These are phyloP conservation scores for Drosophila hydei DNA, from an alignment of 1,140 invertebrate species.

Conservation along the genomic window DNA sequence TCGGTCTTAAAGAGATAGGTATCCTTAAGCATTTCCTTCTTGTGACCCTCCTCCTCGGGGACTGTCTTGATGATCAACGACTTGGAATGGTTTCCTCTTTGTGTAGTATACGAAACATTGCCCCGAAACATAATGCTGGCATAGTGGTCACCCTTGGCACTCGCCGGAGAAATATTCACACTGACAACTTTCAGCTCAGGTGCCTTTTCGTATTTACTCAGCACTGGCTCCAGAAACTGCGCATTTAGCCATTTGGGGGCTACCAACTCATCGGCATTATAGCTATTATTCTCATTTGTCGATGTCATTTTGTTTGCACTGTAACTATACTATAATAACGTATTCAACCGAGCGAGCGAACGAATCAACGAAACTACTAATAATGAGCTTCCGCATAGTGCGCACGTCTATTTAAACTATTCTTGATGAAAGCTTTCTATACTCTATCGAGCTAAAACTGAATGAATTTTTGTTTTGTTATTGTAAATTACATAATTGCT, in stretches of 20 bases:
- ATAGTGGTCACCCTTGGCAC: constrained; percentile 73
- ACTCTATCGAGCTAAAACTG: neutral
- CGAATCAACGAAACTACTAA: neutral
- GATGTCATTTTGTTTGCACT: constrained; percentile 34
- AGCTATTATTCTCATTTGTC: constrained; percentile 12
- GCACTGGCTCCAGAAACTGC: constrained; percentile 51
- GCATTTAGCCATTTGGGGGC: constrained; percentile 62
- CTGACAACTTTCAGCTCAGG: constrained; percentile 34
- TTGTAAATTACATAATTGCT: constrained; percentile 13
- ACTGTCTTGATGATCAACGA: constrained; percentile 73
- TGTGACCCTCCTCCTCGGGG: constrained; percentile 65
- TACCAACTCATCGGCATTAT: constrained; percentile 64
- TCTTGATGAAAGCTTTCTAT: constrained; percentile 15
- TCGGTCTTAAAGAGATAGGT: constrained; percentile 65
- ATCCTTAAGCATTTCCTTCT: constrained; percentile 51
- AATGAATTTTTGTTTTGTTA: neutral
- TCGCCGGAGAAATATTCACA: constrained; percentile 58
- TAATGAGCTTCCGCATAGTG: neutral
- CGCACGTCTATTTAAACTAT: neutral
- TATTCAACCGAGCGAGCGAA: neutral
- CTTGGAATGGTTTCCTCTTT: constrained; percentile 17
- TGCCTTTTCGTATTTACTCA: constrained; percentile 34
- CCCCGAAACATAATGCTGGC: constrained; percentile 74
- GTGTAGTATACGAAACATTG: constrained; percentile 25
- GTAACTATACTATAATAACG: neutral